Conservation (phyloP, 2,888 invertebrate species). For the Polietes domitor region DNA sequence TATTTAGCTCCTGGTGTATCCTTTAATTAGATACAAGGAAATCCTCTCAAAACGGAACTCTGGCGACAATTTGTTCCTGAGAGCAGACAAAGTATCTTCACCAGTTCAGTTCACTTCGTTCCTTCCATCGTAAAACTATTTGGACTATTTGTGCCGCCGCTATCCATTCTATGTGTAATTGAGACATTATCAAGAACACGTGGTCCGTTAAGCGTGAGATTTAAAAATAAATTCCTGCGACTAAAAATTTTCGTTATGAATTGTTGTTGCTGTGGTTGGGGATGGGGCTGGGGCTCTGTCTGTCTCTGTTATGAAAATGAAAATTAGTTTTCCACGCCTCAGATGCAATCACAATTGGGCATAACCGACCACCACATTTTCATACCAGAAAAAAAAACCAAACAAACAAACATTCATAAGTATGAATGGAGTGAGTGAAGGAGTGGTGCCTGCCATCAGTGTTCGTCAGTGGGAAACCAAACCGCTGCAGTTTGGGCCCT, state of each 20-base stretch:
- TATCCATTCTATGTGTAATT: constrained; percentile 68
- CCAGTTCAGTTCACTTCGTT: too few relatives aligned
- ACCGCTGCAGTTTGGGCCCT: background rate
- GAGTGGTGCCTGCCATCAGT: constrained; percentile 10
- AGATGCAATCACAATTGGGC: constrained; percentile 78
- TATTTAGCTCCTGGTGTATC: too few relatives aligned
- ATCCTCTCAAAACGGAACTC: background rate
- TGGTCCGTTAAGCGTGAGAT: constrained; percentile 75
- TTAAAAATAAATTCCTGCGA: constrained; percentile 56
- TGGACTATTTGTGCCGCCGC: constrained; percentile 20
- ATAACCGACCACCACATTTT: constrained; percentile 65
- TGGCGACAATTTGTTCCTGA: constrained; percentile 45
- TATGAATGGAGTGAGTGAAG: background rate
- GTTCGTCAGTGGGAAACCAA: background rate
- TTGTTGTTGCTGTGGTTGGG: constrained; percentile 21
- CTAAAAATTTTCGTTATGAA: constrained; percentile 20
- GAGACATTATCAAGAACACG: constrained; percentile 80
- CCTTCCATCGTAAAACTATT: constrained; percentile 31
- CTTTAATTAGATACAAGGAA: too few relatives aligned
- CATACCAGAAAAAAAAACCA: background rate
- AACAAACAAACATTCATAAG: constrained; percentile 39
- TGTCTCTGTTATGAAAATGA: constrained; percentile 68
- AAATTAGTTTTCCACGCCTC: constrained; percentile 81
- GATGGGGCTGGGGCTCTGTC: too few relatives aligned
- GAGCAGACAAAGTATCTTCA: too few relatives aligned